These are phyloP conservation scores for Callochromis pleurospilus DNA, from an alignment of 2,113 vertebrate genomes.

Conservation along the genomic window DNA sequence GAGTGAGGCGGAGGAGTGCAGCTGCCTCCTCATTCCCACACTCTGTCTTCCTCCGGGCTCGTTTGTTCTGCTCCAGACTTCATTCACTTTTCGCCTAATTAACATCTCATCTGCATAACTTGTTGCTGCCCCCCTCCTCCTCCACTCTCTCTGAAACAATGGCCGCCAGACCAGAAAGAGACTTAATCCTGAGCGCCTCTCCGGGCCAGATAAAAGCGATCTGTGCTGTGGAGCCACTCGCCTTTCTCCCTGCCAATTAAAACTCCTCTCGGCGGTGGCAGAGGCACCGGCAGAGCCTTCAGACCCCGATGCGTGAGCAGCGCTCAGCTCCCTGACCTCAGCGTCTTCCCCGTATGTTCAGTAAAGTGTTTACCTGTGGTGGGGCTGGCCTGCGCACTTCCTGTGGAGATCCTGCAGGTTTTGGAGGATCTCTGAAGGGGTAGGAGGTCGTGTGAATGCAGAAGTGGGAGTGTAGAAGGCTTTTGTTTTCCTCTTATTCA, in stretches of 20 bases:
- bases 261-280: neutral
- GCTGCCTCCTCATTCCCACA: slow-evolving; percentile 95
- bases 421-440: neutral
- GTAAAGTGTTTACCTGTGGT: neutral
- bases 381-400: neutral
- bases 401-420: neutral
- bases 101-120: slow-evolving; percentile 99
- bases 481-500: neutral
- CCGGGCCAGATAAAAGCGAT: slow-evolving; percentile 64
- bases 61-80: slow-evolving; percentile 80
- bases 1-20: slow-evolving; percentile 52
- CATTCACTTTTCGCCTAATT: slow-evolving; percentile 81
- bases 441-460: slow-evolving; percentile 12
- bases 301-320: neutral
- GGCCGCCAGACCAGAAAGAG: slow-evolving; percentile 80
- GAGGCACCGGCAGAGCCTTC: neutral
- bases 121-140: slow-evolving; percentile 74
- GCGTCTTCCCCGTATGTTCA: neutral
- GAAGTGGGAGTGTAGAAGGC: neutral
- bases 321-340: neutral
- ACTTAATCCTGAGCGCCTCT: slow-evolving; percentile 74
- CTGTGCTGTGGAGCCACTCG: slow-evolving; percentile 40
- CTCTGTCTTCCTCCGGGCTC: slow-evolving; percentile 83
- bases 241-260: slow-evolving; percentile 50
- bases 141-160: slow-evolving; percentile 78